phyloP scores from a whole-genome alignment of 2,797 vertebrate genomes.

The Cetoscarus ocellatus region DNA sequence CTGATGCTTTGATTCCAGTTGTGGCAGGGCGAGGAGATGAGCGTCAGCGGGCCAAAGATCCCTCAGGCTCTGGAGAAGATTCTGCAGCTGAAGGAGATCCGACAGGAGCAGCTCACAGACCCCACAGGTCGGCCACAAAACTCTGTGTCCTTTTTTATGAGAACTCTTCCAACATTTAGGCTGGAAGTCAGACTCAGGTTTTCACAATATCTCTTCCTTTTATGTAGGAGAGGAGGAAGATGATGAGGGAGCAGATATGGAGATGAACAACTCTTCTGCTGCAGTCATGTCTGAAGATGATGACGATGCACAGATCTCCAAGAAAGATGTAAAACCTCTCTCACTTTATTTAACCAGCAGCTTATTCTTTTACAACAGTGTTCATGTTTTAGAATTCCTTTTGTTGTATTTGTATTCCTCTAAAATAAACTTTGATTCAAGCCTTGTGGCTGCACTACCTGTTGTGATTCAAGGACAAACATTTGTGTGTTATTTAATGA shows the following conservation, averaged over 20 bases:
- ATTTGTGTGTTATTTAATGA: no score
- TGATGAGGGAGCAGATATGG: slow-evolving; percentile 83
- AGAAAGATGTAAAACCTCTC: slow-evolving; percentile 87
- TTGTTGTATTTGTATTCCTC: neutral
- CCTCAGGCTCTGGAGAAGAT: slow-evolving; percentile 96
- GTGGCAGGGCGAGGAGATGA: slow-evolving; percentile 88
- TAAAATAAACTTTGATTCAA: no score
- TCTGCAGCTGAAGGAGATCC: slow-evolving; percentile 94
- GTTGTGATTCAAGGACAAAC: neutral
- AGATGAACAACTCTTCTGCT: slow-evolving; percentile 74
- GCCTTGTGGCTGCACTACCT: no score
- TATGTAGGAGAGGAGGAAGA: slow-evolving; percentile 83
- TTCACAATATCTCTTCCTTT: neutral
- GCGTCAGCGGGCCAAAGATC: slow-evolving; percentile 90
- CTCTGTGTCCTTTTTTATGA: neutral
- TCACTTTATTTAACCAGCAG: neutral
- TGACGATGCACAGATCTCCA: slow-evolving; percentile 85
- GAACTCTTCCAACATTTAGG: neutral
- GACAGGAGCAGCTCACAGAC: slow-evolving; percentile 91
- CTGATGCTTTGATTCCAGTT: slow-evolving; percentile 34
- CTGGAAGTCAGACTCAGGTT: neutral
- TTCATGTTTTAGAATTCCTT: neutral
- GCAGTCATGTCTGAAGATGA: slow-evolving; percentile 88
- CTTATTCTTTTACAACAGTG: no score
- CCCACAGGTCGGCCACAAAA: slow-evolving; percentile 71